A percentile compares a stretch with the other conserved stretches of the same genome.
These are phyloP conservation scores for Lytechinus variegatus DNA, from an alignment of 35 echinoderm and acorn worm genomes.

Conservation along the genomic window DNA sequence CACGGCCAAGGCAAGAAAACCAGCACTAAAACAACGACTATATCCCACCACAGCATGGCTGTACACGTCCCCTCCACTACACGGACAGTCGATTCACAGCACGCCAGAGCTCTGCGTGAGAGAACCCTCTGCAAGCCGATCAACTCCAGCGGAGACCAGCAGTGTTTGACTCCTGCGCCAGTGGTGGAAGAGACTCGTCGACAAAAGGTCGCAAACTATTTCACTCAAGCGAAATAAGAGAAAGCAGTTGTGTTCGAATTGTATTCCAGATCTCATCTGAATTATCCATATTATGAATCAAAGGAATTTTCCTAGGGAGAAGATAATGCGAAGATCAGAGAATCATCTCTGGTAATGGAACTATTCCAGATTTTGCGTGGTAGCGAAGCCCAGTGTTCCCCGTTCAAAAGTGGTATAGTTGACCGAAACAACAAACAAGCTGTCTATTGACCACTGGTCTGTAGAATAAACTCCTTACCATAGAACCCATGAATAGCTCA, in stretches of 20 bases:
- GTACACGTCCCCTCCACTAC: neutral
- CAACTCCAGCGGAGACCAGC: neutral
- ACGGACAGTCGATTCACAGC: slow-evolving; percentile 43
- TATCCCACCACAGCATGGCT: slow-evolving; percentile 53
- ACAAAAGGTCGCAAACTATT: neutral
- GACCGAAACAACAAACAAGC: slow-evolving; percentile 7
- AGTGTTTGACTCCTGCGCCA: neutral
- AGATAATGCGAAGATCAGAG: neutral
- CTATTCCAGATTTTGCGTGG: neutral
- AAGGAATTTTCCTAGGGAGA: neutral
- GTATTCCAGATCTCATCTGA: neutral
- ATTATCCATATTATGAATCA: slow-evolving; percentile 15
- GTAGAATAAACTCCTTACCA: slow-evolving; percentile 17
- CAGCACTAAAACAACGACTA: slow-evolving; percentile 32
- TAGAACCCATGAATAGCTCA: slow-evolving; percentile 3
- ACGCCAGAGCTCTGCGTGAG: slow-evolving; percentile 28
- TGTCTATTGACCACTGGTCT: slow-evolving; percentile 22
- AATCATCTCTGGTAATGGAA: neutral
- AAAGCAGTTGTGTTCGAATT: neutral
- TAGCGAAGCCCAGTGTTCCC: neutral
- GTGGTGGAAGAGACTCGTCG: neutral
- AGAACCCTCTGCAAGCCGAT: neutral
- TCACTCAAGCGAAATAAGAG: neutral
- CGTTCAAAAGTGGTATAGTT: neutral
- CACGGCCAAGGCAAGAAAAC: slow-evolving; percentile 36